phyloP scores from a whole-genome alignment of 2,888 invertebrate genomes.

The Melanargia galathea region DNA sequence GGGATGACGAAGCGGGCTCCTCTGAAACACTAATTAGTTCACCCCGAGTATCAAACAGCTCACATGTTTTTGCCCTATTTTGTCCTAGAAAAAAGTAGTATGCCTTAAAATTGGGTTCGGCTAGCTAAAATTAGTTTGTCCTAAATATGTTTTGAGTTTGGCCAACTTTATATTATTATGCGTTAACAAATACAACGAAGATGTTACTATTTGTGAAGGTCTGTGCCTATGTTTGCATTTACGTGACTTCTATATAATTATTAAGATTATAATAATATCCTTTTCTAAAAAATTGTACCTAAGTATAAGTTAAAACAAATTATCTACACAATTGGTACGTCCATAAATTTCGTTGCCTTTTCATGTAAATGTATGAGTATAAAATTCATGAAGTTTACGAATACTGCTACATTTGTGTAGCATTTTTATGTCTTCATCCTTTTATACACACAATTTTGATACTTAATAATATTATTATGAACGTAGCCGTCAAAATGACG shows the following conservation, averaged over 20 bases:
- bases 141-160: too few relatives aligned
- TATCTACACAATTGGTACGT: background rate
- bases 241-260: too few relatives aligned
- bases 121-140: too few relatives aligned
- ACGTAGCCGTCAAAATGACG: background rate
- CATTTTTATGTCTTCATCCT: slow-evolving; percentile 8
- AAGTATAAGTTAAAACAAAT: background rate
- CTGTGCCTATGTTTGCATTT: too few relatives aligned
- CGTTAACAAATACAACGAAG: too few relatives aligned
- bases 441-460: background rate
- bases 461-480: slow-evolving; percentile 2
- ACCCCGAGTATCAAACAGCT: too few relatives aligned
- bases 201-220: too few relatives aligned
- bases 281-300: background rate
- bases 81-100: too few relatives aligned
- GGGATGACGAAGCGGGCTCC: background rate
- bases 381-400: background rate
- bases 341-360: background rate
- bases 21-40: background rate
- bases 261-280: too few relatives aligned
- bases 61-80: too few relatives aligned
- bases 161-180: too few relatives aligned
- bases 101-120: too few relatives aligned
- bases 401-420: background rate
- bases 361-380: background rate